Base-by-base conservation (phyloP, 1,140 invertebrate genomes). In the Araneus ventricosus region DNA sequence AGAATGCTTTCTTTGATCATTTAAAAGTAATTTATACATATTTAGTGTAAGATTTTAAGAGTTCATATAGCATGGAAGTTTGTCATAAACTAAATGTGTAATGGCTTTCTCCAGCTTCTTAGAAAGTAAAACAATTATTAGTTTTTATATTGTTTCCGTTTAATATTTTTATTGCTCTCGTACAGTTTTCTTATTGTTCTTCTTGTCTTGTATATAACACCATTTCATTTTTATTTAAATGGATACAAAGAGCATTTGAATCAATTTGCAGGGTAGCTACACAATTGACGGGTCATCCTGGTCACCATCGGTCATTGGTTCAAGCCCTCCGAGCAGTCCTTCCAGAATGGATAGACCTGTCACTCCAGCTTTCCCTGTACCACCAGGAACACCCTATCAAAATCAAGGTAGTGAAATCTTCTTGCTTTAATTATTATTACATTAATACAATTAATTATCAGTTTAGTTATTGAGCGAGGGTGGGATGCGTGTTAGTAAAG, bases 301-400 rank as follows among this genome's bases (percentile, higher is more conserved):
- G 93, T 94, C 95, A 30, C 95, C 95, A 89, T 95, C 95, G 52
- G 95, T 95, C 90, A 95, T 95, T 37, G 94, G 95, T n/a, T 95
- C 94, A 30, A 94, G 93, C 75, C 94, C 92, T 5, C 86, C 93
- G 34, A 45, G 85, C 24, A 94, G 94, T 87, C 94, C 93, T 89
- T 88, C 82, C 34, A 63, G 90, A 79, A 90, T 85, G 91, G 94
- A 95, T 30, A 95, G 98, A 90, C 97, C 98, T 34, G 97, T 98
- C 95, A 99, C 98, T 4, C 98, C 98, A 30, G 97, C 97, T 70
- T 99, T 99, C 96, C 98, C 98, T 59, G 97, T 98, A 34, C 94
- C 94, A 94, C 98, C 98, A 41, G 97, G 98, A 94, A 98, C 98
- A 3, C 98, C 98, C 1, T 98, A 98, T 96, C 96, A 94, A 37